These are phyloP conservation scores for Galagoides demidoff DNA, from an alignment of 2,797 vertebrate genomes.

Conservation along the genomic window DNA sequence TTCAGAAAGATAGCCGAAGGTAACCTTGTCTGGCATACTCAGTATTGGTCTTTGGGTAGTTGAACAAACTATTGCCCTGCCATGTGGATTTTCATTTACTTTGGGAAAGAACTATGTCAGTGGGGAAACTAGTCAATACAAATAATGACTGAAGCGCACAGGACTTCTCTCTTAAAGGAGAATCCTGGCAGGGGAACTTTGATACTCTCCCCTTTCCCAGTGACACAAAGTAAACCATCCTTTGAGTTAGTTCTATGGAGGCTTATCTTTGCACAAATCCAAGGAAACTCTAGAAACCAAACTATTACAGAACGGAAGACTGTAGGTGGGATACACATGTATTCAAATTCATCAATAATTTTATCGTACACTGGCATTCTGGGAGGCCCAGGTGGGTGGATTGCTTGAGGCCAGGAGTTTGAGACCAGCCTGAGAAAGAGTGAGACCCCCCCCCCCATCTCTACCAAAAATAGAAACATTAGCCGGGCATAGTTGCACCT, in stretches of 20 bases:
- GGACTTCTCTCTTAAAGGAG: neutral
- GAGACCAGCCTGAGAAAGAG: neutral
- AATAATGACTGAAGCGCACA: neutral
- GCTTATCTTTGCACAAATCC: neutral
- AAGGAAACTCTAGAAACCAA: neutral
- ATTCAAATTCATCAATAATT: neutral
- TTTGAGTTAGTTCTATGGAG: neutral
- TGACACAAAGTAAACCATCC: constrained; percentile 16
- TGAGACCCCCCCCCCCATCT: neutral
- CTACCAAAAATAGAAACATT: too few species aligned
- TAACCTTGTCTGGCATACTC: neutral
- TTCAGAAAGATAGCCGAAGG: neutral
- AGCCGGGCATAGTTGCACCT: too few species aligned
- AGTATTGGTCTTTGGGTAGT: neutral
- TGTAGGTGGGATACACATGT: rapidly evolving
- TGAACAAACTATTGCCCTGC: neutral
- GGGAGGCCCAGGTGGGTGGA: neutral
- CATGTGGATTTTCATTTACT: constrained; percentile 19
- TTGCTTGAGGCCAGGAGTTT: neutral
- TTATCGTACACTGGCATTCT: neutral
- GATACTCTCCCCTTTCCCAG: neutral
- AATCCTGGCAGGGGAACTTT: neutral
- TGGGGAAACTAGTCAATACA: neutral
- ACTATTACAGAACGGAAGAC: neutral
- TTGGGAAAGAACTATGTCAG: neutral